phyloP scores from a whole-genome alignment of 2,888 invertebrate genomes.

The Neria commutata region DNA sequence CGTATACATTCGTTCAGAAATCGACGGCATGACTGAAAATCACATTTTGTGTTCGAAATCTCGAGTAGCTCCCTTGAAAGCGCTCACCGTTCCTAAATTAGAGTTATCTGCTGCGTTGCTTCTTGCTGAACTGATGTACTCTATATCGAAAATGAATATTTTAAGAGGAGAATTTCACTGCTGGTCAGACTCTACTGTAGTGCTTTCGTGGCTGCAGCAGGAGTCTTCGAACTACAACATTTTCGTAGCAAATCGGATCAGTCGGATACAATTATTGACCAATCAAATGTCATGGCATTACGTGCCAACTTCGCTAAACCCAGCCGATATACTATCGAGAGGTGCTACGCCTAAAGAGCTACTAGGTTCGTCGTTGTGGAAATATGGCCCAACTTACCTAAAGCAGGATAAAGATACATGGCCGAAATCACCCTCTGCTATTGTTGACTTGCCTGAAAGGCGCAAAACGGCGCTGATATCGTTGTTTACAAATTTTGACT shows the following conservation, averaged over 20 bases:
- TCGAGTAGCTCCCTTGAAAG: constrained; percentile 13
- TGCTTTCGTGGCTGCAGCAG: constrained; percentile 19
- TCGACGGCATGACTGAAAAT: not conserved
- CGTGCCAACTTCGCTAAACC: constrained; percentile 16
- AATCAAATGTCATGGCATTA: constrained; percentile 22
- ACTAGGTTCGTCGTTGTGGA: constrained; percentile 18
- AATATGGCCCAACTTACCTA: not conserved
- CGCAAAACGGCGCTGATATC: not conserved
- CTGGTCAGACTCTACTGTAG: constrained; percentile 18
- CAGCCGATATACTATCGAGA: constrained; percentile 22
- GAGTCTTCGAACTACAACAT: constrained; percentile 22
- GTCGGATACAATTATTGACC: constrained; percentile 16
- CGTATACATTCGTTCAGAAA: constrained; percentile 15
- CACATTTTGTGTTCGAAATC: constrained; percentile 16
- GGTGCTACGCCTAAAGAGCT: constrained; percentile 23
- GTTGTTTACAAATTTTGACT: not conserved
- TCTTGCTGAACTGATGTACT: constrained; percentile 11
- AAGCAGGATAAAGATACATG: constrained; percentile 5
- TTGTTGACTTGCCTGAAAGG: not conserved
- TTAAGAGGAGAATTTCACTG: constrained; percentile 5
- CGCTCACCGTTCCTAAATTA: constrained; percentile 11
- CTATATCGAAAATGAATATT: constrained; percentile 3
- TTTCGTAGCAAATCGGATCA: constrained; percentile 18
- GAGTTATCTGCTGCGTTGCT: constrained; percentile 14
- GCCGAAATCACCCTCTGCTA: constrained; percentile 8